Percentiles rank a stretch among this genome's conserved stretches.
These are phyloP conservation scores for Trinectes maculatus DNA, from an alignment of 2,113 vertebrate species.

Conservation along the genomic window DNA sequence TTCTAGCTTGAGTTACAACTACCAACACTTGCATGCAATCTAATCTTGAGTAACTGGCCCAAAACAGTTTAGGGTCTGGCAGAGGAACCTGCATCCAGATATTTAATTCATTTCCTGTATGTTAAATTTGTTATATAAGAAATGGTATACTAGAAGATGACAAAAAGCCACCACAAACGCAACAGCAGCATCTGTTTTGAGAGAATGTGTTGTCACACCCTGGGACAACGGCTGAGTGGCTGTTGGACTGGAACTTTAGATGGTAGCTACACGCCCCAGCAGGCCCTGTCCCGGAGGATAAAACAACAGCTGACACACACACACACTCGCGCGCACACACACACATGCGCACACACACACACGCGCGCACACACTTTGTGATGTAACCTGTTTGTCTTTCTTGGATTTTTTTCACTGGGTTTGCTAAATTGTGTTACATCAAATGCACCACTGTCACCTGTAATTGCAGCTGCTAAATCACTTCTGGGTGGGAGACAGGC, in stretches of 20 bases:
- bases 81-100: constrained; percentile 28
- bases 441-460: background rate
- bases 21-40: constrained; percentile 3
- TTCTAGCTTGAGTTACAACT: constrained; percentile 18
- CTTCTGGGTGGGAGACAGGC: background rate
- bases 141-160: constrained; percentile 22
- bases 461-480: constrained; percentile 12
- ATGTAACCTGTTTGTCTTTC: constrained; percentile 42
- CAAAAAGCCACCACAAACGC: constrained; percentile 26
- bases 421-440: background rate
- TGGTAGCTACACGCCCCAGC: constrained; percentile 48
- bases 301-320: constrained; percentile 32
- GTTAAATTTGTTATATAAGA: constrained; percentile 26
- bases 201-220: constrained; percentile 36
- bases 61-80: constrained; percentile 29
- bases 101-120: constrained; percentile 20
- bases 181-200: constrained; percentile 42
- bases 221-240: constrained; percentile 34
- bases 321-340: constrained; percentile 3
- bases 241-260: constrained; percentile 54
- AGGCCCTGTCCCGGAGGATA: constrained; percentile 28
- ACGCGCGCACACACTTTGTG: constrained; percentile 20
- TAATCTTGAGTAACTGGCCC: background rate
- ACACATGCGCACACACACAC: too few relatives aligned
- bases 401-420: background rate